Percentiles rank a stretch among this genome's conserved stretches.
These are phyloP conservation scores for Nymphalis urticae DNA, from an alignment of 2,888 invertebrate species.

Conservation along the genomic window DNA sequence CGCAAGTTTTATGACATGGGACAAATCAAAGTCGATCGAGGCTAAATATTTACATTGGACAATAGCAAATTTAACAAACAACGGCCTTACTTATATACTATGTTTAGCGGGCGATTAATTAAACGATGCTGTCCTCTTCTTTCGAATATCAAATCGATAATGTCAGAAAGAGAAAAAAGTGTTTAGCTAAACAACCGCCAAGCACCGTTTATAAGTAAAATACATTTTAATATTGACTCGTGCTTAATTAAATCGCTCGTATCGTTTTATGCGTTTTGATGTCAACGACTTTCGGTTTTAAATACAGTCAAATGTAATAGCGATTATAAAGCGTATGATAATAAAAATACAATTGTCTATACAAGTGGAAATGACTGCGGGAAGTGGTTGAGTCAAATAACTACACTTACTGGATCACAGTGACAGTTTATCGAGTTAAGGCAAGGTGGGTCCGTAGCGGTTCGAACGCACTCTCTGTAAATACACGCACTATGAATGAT, in stretches of 20 bases:
- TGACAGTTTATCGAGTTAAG: slow-evolving; percentile 75
- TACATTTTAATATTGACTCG: slow-evolving; percentile 11
- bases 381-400: slow-evolving; percentile 51
- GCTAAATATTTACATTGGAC: slow-evolving; percentile 29
- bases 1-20: slow-evolving; percentile 43
- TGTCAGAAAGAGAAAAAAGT: no score
- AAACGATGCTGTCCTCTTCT: no score
- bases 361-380: slow-evolving; percentile 26
- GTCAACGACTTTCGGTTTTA: neutral
- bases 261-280: slow-evolving; percentile 1
- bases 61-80: slow-evolving; percentile 8
- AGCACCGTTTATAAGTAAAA: no score
- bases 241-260: slow-evolving; percentile 17
- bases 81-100: neutral
- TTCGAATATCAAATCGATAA: no score
- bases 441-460: slow-evolving; percentile 72
- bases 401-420: slow-evolving; percentile 78
- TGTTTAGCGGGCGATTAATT: no score
- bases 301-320: slow-evolving; percentile 3
- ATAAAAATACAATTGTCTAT: slow-evolving; percentile 19
- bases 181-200: no score
- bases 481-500: neutral
- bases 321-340: slow-evolving; percentile 8
- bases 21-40: slow-evolving; percentile 15
- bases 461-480: slow-evolving; percentile 25